These are phyloP conservation scores for Papilio polyxenes DNA, from an alignment of 1,140 invertebrate genomes.

Conservation along the genomic window DNA sequence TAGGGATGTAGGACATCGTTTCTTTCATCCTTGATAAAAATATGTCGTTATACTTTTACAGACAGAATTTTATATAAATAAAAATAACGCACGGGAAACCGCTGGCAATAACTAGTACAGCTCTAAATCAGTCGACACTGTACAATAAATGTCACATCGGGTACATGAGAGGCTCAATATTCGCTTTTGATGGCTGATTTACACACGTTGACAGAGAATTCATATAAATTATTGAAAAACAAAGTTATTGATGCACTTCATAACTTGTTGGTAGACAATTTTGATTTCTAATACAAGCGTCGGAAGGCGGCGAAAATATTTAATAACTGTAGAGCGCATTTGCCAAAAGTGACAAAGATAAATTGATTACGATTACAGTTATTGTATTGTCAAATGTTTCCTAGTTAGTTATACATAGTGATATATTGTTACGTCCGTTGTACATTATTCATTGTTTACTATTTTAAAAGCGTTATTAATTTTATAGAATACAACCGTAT, in stretches of 20 bases:
- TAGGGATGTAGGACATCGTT: too few relatives aligned
- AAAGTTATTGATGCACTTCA: neutral
- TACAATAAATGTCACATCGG: neutral
- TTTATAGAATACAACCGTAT: too few relatives aligned
- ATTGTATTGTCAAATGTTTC: conserved; percentile 14
- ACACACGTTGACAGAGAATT: neutral
- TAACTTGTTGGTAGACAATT: neutral
- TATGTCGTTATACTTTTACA: too few relatives aligned
- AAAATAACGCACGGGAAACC: too few relatives aligned
- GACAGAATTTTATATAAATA: too few relatives aligned
- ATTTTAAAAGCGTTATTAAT: too few relatives aligned
- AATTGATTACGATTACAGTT: conserved; percentile 23
- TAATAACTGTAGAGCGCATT: neutral
- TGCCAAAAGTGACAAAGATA: conserved; percentile 10
- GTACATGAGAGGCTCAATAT: conserved; percentile 10
- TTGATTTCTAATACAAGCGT: neutral
- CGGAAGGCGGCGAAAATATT: neutral
- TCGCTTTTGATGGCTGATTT: conserved; percentile 28
- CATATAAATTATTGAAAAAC: conserved; percentile 29
- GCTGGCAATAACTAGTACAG: too few relatives aligned
- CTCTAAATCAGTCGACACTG: neutral
- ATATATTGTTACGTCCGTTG: too few relatives aligned
- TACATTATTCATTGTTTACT: neutral
- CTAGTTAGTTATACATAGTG: neutral
- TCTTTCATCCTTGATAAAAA: too few relatives aligned